These are phyloP conservation scores for Callospermophilus lateralis DNA, from an alignment of 2,113 vertebrate species.

Conservation along the genomic window DNA sequence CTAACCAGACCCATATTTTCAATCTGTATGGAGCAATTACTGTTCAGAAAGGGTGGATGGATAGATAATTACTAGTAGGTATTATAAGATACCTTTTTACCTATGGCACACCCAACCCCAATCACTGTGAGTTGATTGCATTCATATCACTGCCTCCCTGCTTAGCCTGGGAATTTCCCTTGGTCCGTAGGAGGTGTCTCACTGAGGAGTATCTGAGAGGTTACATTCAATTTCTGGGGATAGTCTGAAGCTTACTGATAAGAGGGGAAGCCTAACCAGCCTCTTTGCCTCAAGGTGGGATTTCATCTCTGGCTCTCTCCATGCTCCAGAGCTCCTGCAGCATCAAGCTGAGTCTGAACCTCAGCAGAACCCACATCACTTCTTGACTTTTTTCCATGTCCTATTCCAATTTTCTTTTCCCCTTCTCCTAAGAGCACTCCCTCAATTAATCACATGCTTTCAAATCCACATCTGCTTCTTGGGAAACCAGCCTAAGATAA, in stretches of 20 bases:
- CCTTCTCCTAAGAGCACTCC: background rate
- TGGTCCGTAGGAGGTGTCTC: background rate
- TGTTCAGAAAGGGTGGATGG: background rate
- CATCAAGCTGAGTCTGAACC: background rate
- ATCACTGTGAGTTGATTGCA: background rate
- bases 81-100: background rate
- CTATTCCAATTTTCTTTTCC: background rate
- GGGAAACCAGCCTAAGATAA: background rate
- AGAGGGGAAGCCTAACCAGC: background rate
- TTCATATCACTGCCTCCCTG: background rate
- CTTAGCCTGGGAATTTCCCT: background rate
- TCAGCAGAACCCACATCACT: background rate
- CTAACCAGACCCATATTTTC: background rate
- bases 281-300: background rate
- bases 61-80: background rate
- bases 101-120: background rate
- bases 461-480: background rate
- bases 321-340: too few species aligned
- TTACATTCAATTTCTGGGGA: background rate
- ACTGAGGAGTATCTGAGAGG: background rate
- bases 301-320: background rate
- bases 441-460: background rate
- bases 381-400: fast-evolving
- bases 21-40: background rate
- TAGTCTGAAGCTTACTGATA: background rate